Base-by-base conservation (phyloP, 2,888 invertebrate species). In the Dasypolia templi region DNA sequence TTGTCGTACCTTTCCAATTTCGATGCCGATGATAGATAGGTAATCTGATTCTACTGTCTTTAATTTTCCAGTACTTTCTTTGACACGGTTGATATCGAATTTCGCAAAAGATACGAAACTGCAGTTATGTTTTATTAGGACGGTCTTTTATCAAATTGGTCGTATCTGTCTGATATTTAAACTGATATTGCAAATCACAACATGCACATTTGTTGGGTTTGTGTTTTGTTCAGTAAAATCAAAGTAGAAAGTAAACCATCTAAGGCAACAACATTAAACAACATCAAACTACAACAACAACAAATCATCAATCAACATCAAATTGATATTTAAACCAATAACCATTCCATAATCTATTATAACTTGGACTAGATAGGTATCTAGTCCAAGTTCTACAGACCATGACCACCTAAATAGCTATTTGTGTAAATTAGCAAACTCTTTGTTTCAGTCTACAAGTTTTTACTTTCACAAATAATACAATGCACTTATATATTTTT, bases 401-500 rank as follows among this genome's bases (percentile, higher is more conserved):
- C 84, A 55, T 82, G 70, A 79, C 80, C 65, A 75, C 73, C 79
- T 79, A 74, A 87, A 77, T 74, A 59, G 75, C 66, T 80, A 72
- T 79, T 77, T 83, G 72, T 78, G 66, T 83, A 66, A 73, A 75
- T 78, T 72, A 80, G 75, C 65, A 80, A 79, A 84, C 74, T 87
- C 84, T 82, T 87, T 87, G 86, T 87, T 87, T 87, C 83, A 87
- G 81, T 80, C 81, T 81, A 78, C 72, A 75, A 82, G 73, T 76
- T 86, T 81, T 82, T 81, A 79, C 86, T 87, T 87, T 87, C 87
- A 86, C 86, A 80, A 87, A 83, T 83, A 77, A 79, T 68, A 76
- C 64, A 85, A 77, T 79, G 79, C 71, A 64, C 72, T 75, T 46
- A 64, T 53, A 71, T 61, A 67, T 78, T 82, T 82, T 80, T 86